Conservation (phyloP, 2,888 invertebrate genomes). For the Prionchulus punctatus region DNA sequence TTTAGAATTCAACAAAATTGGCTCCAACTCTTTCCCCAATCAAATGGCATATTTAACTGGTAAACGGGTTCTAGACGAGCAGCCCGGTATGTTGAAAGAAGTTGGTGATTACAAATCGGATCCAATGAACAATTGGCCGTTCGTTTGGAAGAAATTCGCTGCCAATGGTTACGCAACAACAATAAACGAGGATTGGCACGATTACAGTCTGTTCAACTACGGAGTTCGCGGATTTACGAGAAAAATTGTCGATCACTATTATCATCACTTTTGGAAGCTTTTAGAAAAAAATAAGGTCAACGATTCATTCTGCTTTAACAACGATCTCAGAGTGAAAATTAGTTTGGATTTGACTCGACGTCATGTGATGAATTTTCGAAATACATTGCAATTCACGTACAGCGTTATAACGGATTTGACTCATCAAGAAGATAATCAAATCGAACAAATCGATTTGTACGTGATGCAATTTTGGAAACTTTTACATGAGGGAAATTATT, state of each 20-base stretch:
- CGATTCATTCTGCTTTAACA: not conserved
- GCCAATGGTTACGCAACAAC: slow-evolving; percentile 3
- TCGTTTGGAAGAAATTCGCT: slow-evolving; percentile 8
- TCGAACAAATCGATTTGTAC: too few relatives aligned
- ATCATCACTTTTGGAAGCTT: not conserved
- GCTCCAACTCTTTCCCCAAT: slow-evolving; percentile 9
- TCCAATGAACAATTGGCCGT: slow-evolving; percentile 2
- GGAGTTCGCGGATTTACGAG: slow-evolving; percentile 1
- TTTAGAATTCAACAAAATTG: slow-evolving; percentile 3
- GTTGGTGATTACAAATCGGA: not conserved
- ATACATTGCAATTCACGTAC: not conserved
- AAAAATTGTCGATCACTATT: slow-evolving; percentile 2
- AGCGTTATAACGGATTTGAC: not conserved
- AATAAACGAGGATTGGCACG: slow-evolving; percentile 8
- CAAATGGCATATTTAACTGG: slow-evolving; percentile 6
- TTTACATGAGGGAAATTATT: not conserved
- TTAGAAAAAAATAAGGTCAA: not conserved
- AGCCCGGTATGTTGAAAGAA: not conserved
- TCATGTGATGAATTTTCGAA: not conserved
- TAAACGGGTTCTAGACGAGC: not conserved
- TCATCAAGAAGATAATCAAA: too few relatives aligned
- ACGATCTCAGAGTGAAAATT: not conserved
- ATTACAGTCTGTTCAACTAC: slow-evolving; percentile 8
- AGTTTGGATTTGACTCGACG: not conserved
- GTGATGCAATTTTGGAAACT: too few relatives aligned